These are phyloP conservation scores for Agapornis roseicollis DNA, from an alignment of 2,113 vertebrate species.

Conservation along the genomic window DNA sequence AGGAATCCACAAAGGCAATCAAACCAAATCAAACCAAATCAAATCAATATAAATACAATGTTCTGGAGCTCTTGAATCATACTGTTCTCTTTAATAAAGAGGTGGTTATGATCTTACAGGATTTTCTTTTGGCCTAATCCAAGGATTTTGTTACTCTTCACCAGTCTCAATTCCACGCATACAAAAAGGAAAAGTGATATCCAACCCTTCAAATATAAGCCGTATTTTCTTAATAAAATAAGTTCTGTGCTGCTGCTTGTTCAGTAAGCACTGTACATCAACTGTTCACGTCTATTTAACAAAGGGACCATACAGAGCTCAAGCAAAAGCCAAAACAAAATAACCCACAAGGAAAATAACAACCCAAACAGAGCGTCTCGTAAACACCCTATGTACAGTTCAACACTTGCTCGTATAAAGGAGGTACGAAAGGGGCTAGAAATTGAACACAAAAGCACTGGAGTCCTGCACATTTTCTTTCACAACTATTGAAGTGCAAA, in stretches of 20 bases:
- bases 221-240: constrained; percentile 77
- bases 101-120: constrained; percentile 57
- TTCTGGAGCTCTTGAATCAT: constrained; percentile 58
- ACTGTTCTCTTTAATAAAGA: constrained; percentile 58
- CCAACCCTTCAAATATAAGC: constrained; percentile 75
- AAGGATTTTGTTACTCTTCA: constrained; percentile 56
- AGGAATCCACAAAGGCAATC: constrained; percentile 31
- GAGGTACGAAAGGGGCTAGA: constrained; percentile 73
- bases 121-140: constrained; percentile 64
- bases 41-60: constrained; percentile 42
- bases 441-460: constrained; percentile 73
- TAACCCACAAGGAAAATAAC: constrained; percentile 48
- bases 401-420: constrained; percentile 72
- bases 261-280: constrained; percentile 74
- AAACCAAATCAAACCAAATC: constrained; percentile 18
- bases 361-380: constrained; percentile 66
- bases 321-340: constrained; percentile 77
- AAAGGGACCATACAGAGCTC: constrained; percentile 75
- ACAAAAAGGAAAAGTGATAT: constrained; percentile 39
- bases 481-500: constrained; percentile 78
- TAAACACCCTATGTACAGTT: constrained; percentile 69
- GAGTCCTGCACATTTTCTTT: constrained; percentile 71
- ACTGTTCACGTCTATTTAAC: constrained; percentile 73
- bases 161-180: constrained; percentile 52
- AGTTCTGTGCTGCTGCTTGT: constrained; percentile 77